These are phyloP conservation scores for Lottia scabra DNA, from an alignment of 2,888 invertebrate species.

Conservation along the genomic window DNA sequence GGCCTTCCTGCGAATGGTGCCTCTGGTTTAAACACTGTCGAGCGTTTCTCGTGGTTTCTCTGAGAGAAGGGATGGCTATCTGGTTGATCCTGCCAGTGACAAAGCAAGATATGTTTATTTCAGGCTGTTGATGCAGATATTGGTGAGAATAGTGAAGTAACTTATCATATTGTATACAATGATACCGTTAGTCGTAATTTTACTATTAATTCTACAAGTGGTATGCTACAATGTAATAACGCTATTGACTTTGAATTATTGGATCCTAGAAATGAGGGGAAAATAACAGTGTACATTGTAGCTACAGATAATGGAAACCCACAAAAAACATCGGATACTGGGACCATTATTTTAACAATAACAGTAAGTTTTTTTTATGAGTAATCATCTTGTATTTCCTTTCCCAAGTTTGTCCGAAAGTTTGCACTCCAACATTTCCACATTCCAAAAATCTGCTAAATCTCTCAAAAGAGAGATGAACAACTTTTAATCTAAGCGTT, in stretches of 20 bases:
- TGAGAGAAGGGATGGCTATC: no score
- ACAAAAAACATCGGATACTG: slow-evolving; percentile 29
- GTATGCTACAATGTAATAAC: slow-evolving; percentile 65
- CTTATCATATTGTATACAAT: background rate
- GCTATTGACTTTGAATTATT: slow-evolving; percentile 57
- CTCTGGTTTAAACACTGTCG: no score
- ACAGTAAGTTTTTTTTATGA: slow-evolving; percentile 70
- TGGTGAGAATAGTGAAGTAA: background rate
- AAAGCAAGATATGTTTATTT: no score
- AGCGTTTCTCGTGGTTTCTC: no score
- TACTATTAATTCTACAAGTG: slow-evolving; percentile 77
- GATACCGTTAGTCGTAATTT: slow-evolving; percentile 66
- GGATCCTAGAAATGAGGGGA: slow-evolving; percentile 32
- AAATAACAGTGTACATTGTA: slow-evolving; percentile 41
- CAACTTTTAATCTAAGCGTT: no score
- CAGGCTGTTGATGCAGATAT: background rate
- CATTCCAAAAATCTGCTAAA: no score
- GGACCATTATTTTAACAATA: slow-evolving; percentile 47
- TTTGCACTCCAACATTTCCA: no score
- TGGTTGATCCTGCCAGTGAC: no score
- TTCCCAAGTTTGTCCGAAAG: no score
- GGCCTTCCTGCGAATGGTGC: no score
- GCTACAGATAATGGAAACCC: slow-evolving; percentile 56
- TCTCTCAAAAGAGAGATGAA: no score
- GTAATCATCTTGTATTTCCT: no score